Conservation (phyloP, 2,888 invertebrate species). For the Melitaea athalia region DNA sequence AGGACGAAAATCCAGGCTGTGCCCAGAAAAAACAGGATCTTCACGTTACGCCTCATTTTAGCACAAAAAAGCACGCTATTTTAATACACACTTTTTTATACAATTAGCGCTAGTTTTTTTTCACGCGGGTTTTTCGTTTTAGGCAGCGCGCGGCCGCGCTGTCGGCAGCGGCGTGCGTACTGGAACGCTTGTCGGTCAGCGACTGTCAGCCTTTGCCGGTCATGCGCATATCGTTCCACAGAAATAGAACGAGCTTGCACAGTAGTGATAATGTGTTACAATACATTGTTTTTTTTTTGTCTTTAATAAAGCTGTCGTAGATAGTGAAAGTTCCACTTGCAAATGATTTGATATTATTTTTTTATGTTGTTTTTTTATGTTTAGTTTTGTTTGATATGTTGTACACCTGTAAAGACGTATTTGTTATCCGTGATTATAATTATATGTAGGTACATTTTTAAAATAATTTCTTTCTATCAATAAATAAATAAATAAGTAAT, state of each 20-base stretch:
- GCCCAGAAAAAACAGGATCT: conserved; percentile 70
- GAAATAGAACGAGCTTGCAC: conserved; percentile 57
- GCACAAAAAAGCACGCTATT: neutral
- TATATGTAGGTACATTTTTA: no score
- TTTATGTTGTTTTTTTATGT: no score
- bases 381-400: neutral
- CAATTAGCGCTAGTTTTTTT: neutral
- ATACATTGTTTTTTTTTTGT: conserved; percentile 31
- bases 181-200: conserved; percentile 50
- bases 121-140: conserved; percentile 38
- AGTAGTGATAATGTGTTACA: conserved; percentile 31
- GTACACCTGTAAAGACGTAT: no score
- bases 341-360: neutral
- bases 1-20: conserved; percentile 75
- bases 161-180: conserved; percentile 66
- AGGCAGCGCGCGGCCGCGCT: conserved; percentile 79
- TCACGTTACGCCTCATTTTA: conserved; percentile 74
- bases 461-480: no score
- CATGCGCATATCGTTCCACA: conserved; percentile 64
- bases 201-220: conserved; percentile 47
- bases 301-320: conserved; percentile 33
- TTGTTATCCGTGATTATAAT: no score
- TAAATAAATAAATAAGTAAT: no score
- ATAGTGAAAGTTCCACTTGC: conserved; percentile 33
- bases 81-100: neutral